Conservation (phyloP, 2,113 vertebrate genomes). For the Platichthys flesus region DNA sequence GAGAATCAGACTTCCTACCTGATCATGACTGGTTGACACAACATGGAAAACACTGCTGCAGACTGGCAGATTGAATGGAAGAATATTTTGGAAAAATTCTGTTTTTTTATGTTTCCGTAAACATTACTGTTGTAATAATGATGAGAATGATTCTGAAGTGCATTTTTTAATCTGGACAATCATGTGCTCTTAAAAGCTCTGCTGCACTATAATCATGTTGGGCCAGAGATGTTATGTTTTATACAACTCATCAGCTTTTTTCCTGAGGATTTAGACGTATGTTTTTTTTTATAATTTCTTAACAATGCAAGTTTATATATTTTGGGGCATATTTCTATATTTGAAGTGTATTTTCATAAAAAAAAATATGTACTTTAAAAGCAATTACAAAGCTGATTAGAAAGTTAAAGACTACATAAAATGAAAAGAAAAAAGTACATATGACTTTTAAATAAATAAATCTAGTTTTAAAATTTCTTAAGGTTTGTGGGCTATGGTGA, state of each 20-base stretch:
- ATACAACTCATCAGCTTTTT: no score
- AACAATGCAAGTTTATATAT: not conserved
- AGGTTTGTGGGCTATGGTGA: conserved; percentile 11
- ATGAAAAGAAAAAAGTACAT: not conserved
- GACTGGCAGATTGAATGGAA: not conserved
- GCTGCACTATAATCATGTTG: not conserved
- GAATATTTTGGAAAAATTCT: not conserved
- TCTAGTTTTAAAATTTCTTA: not conserved
- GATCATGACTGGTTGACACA: not conserved
- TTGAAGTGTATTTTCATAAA: no score
- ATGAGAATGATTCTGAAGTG: not conserved
- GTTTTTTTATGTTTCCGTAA: not conserved
- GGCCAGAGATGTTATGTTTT: not conserved
- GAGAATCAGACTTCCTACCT: not conserved
- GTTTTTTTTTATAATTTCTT: not conserved
- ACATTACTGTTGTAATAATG: not conserved
- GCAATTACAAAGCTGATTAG: not conserved
- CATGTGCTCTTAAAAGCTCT: not conserved
- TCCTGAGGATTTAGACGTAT: no score
- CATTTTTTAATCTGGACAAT: not conserved
- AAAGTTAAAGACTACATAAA: not conserved
- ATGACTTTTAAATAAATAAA: no score
- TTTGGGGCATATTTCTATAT: not conserved
- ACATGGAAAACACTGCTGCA: not conserved
- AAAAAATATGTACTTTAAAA: not conserved